A percentile compares a stretch with the other conserved stretches of the same genome.
Evolutionary conservation across 2,888 invertebrate species (phyloP).

Genomic region (Drosophila prostipennis): DNA sequence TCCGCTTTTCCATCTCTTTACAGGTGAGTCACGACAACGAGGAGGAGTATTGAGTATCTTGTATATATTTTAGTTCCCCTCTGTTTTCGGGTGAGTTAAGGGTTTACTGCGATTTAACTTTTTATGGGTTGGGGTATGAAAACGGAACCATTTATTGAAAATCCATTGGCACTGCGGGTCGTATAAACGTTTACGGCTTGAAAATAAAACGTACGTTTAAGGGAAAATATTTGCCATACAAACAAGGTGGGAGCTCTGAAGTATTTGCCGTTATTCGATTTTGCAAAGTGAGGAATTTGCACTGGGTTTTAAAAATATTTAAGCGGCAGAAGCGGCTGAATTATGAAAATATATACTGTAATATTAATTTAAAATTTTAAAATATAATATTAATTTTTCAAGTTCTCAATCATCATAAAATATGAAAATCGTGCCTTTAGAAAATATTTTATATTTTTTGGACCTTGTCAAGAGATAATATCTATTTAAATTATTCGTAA

Average conservation of each 20-base stretch:
- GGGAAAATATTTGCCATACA: constrained; percentile 8
- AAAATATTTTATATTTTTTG: no score
- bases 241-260: not conserved
- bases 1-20: constrained; percentile 38
- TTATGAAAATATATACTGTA: no score
- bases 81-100: constrained; percentile 46
- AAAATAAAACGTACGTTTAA: constrained; percentile 32
- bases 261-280: not conserved
- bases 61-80: constrained; percentile 5
- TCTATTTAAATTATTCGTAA: no score
- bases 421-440: no score
- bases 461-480: no score
- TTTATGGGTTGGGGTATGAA: constrained; percentile 16
- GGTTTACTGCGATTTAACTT: constrained; percentile 6
- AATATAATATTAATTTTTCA: no score
- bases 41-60: constrained; percentile 13
- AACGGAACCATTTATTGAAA: constrained; percentile 42
- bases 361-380: no score
- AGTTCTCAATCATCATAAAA: no score
- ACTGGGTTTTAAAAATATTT: no score
- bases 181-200: constrained; percentile 25
- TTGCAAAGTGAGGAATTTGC: not conserved
- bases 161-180: constrained; percentile 35
- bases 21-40: constrained; percentile 62
- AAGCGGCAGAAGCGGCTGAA: no score